Conservation (phyloP, 2,888 invertebrate species). For the Capitulum mitella region DNA sequence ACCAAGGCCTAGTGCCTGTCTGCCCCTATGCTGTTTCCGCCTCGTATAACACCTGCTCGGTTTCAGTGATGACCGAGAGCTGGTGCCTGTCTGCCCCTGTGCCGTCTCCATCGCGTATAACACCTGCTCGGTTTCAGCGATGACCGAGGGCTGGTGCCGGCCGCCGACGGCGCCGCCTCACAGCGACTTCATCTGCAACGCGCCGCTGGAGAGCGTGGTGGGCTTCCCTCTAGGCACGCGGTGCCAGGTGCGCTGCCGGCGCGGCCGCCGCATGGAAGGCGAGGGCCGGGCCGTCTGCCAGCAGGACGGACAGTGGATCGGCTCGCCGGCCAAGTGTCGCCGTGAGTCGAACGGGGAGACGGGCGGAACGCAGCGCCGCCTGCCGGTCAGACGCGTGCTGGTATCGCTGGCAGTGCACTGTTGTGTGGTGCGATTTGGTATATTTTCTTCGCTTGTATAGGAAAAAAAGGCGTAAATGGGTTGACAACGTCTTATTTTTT, state of each 20-base stretch:
- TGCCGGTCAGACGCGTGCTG: too few species aligned
- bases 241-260: conserved; percentile 49
- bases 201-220: conserved; percentile 1
- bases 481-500: too few species aligned
- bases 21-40: too few species aligned
- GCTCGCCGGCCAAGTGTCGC: not conserved
- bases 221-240: conserved; percentile 43
- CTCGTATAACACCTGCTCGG: too few species aligned
- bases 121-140: not conserved
- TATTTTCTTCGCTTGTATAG: too few species aligned
- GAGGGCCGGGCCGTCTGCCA: not conserved
- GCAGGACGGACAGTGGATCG: not conserved
- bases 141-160: conserved; percentile 6
- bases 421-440: too few species aligned
- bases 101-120: not conserved
- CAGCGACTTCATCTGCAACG: conserved; percentile 22
- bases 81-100: conserved; percentile 19
- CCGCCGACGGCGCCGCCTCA: conserved; percentile 20
- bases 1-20: too few species aligned
- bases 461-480: too few species aligned
- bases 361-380: too few species aligned
- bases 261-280: conserved; percentile 41
- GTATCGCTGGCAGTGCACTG: too few species aligned
- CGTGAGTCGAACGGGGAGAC: not conserved
- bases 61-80: not conserved